Evolutionary conservation across 2,113 vertebrate species (phyloP).

Genomic region (Pseudorasbora parva): DNA sequence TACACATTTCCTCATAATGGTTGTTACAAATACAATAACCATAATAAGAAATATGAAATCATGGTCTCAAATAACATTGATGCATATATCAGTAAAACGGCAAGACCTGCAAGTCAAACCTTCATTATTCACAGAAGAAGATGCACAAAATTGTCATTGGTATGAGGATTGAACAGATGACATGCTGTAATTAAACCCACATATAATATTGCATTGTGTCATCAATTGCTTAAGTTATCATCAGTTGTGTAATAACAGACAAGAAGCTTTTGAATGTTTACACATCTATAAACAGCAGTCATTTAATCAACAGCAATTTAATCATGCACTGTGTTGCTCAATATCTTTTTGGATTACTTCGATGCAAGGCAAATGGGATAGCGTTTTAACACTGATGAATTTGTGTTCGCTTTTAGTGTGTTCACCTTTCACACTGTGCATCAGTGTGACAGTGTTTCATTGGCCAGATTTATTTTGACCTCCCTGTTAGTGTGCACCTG

Average conservation of each 20-base stretch:
- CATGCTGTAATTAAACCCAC: background rate
- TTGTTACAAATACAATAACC: background rate
- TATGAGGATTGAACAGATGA: background rate
- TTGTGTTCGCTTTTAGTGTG: background rate
- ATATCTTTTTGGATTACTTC: background rate
- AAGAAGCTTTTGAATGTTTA: slow-evolving; percentile 1
- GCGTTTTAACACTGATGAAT: background rate
- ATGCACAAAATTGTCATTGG: background rate
- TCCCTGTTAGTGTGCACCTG: background rate
- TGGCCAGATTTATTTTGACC: background rate
- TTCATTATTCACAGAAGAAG: background rate
- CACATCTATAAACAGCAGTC: slow-evolving; percentile 8
- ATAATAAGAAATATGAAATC: background rate
- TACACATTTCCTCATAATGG: background rate
- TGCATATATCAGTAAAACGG: background rate
- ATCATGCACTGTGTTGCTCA: background rate
- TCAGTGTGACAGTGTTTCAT: background rate
- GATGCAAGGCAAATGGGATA: background rate
- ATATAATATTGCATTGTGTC: background rate
- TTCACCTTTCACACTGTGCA: background rate
- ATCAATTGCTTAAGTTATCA: background rate
- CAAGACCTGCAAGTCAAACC: background rate
- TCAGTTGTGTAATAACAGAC: background rate
- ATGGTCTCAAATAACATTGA: background rate
- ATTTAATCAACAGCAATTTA: slow-evolving; percentile 18